phyloP scores from a whole-genome alignment of 1,140 invertebrate species.

The Hyposmocoma kahamanoa region DNA sequence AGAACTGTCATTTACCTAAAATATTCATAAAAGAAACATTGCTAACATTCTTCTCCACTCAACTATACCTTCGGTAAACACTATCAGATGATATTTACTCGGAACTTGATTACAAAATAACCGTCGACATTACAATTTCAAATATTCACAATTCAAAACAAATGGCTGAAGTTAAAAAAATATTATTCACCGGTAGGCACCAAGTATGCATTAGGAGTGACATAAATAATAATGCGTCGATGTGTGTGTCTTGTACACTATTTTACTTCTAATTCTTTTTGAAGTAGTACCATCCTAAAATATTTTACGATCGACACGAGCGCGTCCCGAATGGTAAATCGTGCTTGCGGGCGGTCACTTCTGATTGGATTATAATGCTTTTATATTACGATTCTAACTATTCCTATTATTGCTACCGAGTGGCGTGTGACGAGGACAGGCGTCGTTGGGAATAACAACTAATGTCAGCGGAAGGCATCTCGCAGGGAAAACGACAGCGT shows the following conservation, averaged over 20 bases:
- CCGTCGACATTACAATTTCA: too few species aligned
- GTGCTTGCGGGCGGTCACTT: slow-evolving; percentile 51
- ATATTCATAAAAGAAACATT: too few species aligned
- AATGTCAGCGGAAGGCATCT: slow-evolving; percentile 35
- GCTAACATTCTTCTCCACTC: too few species aligned
- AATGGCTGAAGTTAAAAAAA: too few species aligned
- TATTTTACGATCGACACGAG: slow-evolving; percentile 46
- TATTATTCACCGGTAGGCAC: too few species aligned
- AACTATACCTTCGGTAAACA: too few species aligned
- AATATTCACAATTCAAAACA: too few species aligned
- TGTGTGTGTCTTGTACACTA: slow-evolving; percentile 30
- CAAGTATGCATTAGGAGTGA: too few species aligned
- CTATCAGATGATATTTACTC: too few species aligned
- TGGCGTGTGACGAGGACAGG: slow-evolving; percentile 48
- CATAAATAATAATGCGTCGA: slow-evolving; percentile 7
- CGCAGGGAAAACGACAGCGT: slow-evolving; percentile 7
- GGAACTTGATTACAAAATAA: too few species aligned
- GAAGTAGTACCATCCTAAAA: slow-evolving; percentile 45
- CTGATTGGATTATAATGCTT: slow-evolving; percentile 69
- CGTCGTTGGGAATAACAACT: slow-evolving; percentile 56
- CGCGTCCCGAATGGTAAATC: slow-evolving; percentile 56
- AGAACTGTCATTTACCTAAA: too few species aligned
- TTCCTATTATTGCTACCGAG: slow-evolving; percentile 47
- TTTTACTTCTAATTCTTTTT: slow-evolving; percentile 45
- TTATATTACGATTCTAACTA: slow-evolving; percentile 69